Evolutionary conservation across 2,888 invertebrate species (phyloP).

Genomic region (Conus canariensis): DNA sequence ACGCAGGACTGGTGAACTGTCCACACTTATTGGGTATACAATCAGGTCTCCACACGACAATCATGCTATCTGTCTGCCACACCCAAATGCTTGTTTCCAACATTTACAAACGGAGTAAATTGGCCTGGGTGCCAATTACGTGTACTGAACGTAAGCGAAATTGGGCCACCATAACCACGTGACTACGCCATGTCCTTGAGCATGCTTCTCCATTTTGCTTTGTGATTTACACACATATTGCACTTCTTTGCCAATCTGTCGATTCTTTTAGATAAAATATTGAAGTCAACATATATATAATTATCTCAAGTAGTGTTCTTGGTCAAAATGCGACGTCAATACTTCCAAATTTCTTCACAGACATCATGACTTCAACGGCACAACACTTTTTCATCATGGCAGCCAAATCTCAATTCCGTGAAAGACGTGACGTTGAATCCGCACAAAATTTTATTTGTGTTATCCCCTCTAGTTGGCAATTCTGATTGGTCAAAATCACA

Average conservation of each 20-base stretch:
- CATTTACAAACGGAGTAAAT: not conserved
- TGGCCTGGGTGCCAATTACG: not conserved
- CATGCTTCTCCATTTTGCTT: constrained; percentile 4
- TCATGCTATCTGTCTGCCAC: not conserved
- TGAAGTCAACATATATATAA: not conserved
- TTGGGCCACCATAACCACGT: constrained; percentile 10
- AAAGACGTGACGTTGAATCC: constrained; percentile 16
- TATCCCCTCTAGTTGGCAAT: constrained; percentile 54
- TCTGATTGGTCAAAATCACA: constrained; percentile 50
- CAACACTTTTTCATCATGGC: constrained; percentile 49
- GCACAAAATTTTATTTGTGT: constrained; percentile 28
- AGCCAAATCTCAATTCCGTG: constrained; percentile 47
- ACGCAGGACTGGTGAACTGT: not conserved
- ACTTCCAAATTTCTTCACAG: constrained; percentile 11
- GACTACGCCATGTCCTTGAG: not conserved
- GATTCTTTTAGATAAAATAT: not conserved
- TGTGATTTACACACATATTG: not conserved
- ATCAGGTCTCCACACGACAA: not conserved
- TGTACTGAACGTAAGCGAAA: not conserved
- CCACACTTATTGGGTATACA: not conserved
- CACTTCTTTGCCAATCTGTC: not conserved
- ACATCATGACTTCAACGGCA: not conserved
- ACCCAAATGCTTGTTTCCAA: not conserved
- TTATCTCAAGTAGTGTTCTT: not conserved
- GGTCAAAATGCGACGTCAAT: not conserved